Percentiles rank a stretch among this genome's conserved stretches.
Evolutionary conservation across 2,888 invertebrate species (phyloP).

Genomic region (Hydraecia micacea): DNA sequence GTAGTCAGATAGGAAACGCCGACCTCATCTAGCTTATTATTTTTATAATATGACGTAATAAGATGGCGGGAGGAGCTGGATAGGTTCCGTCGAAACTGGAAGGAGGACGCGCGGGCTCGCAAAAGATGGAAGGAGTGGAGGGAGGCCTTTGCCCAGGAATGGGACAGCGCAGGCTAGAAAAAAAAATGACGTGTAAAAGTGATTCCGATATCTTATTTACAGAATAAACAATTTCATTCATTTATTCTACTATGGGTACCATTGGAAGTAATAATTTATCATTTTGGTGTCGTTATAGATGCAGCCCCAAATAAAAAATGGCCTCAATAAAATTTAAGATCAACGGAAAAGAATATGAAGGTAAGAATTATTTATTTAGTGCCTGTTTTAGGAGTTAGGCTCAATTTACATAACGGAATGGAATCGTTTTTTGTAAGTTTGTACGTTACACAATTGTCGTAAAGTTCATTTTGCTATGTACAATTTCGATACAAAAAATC

Average conservation of each 20-base stretch:
- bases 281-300: background rate
- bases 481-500: background rate
- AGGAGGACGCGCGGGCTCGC: no score
- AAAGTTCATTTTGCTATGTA: background rate
- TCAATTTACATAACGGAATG: background rate
- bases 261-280: background rate
- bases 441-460: background rate
- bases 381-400: no score
- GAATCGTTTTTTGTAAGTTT: background rate
- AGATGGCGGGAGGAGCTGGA: no score
- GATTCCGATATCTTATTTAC: background rate
- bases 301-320: slow-evolving; percentile 33
- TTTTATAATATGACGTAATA: background rate
- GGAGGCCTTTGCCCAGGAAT: no score
- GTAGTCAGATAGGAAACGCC: no score
- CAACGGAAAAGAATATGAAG: slow-evolving; percentile 70
- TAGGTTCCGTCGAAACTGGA: no score
- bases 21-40: no score
- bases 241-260: background rate
- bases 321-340: slow-evolving; percentile 63
- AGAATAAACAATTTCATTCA: background rate
- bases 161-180: no score
- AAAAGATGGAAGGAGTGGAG: no score
- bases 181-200: no score
- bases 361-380: slow-evolving; percentile 51